These are phyloP conservation scores for Trichonephila clavata DNA, from an alignment of 1,140 invertebrate species.

Conservation along the genomic window DNA sequence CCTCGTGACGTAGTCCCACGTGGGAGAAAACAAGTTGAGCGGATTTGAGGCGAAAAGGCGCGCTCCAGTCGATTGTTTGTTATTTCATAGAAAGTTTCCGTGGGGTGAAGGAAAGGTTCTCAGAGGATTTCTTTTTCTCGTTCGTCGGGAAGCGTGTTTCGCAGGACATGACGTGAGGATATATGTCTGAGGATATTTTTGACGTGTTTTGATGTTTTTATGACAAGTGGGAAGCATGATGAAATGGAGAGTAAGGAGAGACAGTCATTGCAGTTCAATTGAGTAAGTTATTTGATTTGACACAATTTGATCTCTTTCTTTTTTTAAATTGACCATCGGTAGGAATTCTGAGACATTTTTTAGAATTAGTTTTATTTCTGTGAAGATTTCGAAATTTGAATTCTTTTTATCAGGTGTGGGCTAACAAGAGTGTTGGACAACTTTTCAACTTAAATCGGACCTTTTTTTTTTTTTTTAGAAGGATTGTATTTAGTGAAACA, in stretches of 20 bases:
- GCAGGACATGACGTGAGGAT: not conserved
- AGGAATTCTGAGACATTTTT: too few relatives aligned
- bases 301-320: not conserved
- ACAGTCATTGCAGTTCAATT: constrained; percentile 42
- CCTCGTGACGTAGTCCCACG: constrained; percentile 57
- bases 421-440: too few relatives aligned
- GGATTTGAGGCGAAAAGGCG: constrained; percentile 50
- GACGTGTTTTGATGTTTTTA: constrained; percentile 33
- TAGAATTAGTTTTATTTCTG: too few relatives aligned
- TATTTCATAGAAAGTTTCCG: constrained; percentile 23
- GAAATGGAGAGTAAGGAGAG: constrained; percentile 69
- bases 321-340: too few relatives aligned
- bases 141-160: not conserved
- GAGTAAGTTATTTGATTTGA: constrained; percentile 34
- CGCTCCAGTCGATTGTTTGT: constrained; percentile 53
- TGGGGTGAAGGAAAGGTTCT: not conserved
- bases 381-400: too few relatives aligned
- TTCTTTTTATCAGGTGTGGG: too few relatives aligned
- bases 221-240: constrained; percentile 55
- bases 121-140: not conserved
- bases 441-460: too few relatives aligned
- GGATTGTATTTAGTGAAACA: too few relatives aligned
- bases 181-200: constrained; percentile 34
- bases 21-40: constrained; percentile 67
- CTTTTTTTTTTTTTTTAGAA: too few relatives aligned